Conservation (phyloP, 2,113 vertebrate genomes). For the Campylorhamphus procurvoides region DNA sequence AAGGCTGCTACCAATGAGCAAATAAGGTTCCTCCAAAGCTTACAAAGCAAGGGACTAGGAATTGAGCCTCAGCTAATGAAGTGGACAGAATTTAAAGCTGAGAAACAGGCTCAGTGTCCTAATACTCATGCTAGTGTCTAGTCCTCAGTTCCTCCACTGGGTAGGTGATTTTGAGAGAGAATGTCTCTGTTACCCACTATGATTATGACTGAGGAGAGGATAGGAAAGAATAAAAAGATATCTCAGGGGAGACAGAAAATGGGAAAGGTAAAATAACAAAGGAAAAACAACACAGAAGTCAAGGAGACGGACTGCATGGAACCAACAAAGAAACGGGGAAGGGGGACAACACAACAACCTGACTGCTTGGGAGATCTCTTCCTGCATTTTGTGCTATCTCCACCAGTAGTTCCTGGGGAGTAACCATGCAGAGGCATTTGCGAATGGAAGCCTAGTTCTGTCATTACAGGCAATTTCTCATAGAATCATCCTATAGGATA, state of each 20-base stretch:
- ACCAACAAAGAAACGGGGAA: not conserved
- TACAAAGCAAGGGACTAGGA: not conserved
- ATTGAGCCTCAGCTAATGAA: not conserved
- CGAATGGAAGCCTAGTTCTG: not conserved
- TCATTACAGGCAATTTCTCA: not conserved
- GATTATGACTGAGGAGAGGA: not conserved
- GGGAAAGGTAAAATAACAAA: not conserved
- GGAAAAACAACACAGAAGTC: not conserved
- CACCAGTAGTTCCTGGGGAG: not conserved
- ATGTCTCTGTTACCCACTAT: not conserved
- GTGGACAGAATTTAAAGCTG: not conserved
- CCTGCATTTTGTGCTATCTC: not conserved
- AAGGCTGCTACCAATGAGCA: not conserved
- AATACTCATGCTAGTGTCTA: not conserved
- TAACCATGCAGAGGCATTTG: not conserved
- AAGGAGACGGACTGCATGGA: not conserved
- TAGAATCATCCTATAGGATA: not conserved
- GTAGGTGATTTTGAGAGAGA: not conserved
- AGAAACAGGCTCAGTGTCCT: not conserved
- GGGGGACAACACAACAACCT: not conserved
- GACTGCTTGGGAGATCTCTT: not conserved
- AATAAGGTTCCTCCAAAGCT: not conserved
- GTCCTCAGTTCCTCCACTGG: not conserved
- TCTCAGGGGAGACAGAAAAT: not conserved
- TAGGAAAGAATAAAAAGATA: not conserved